Evolutionary conservation across 2,113 vertebrate species (phyloP).

Genomic region (Limanda limanda): DNA sequence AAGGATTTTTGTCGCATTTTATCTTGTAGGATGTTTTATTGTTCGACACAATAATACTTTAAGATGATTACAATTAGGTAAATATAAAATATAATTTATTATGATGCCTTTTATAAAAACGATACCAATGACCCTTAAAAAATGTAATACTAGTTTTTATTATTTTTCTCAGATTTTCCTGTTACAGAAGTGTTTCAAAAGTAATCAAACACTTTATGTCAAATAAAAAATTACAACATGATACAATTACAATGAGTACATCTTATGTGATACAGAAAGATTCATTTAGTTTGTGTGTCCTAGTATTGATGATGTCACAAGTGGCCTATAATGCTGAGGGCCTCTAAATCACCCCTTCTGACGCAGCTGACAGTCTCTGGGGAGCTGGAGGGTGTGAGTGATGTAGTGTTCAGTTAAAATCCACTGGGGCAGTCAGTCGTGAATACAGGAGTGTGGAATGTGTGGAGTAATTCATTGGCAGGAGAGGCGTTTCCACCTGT

Average conservation of each 20-base stretch:
- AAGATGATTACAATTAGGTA: too few species aligned
- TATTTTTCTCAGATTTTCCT: too few species aligned
- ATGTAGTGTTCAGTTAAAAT: constrained; percentile 52
- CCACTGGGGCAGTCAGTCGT: constrained; percentile 47
- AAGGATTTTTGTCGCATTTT: too few species aligned
- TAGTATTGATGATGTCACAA: constrained; percentile 2
- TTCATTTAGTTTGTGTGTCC: neutral
- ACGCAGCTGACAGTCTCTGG: constrained; percentile 26
- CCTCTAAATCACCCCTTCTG: constrained; percentile 26
- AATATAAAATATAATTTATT: too few species aligned
- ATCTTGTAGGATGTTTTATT: too few species aligned
- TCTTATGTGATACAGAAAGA: too few species aligned
- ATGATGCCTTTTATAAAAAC: too few species aligned
- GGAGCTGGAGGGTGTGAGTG: constrained; percentile 41
- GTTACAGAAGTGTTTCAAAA: neutral
- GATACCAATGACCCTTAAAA: too few species aligned
- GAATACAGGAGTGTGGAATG: constrained; percentile 30
- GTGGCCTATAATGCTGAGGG: constrained; percentile 14
- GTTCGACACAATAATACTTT: too few species aligned
- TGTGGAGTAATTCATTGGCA: constrained; percentile 49
- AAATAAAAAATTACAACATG: too few species aligned
- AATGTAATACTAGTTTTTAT: too few species aligned
- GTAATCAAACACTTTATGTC: neutral
- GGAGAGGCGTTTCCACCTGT: constrained; percentile 29
- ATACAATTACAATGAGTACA: neutral